Percentiles rank a stretch among this genome's conserved stretches.
Conservation (phyloP, 2,888 invertebrate genomes). For the Dryobotodes eremita region DNA sequence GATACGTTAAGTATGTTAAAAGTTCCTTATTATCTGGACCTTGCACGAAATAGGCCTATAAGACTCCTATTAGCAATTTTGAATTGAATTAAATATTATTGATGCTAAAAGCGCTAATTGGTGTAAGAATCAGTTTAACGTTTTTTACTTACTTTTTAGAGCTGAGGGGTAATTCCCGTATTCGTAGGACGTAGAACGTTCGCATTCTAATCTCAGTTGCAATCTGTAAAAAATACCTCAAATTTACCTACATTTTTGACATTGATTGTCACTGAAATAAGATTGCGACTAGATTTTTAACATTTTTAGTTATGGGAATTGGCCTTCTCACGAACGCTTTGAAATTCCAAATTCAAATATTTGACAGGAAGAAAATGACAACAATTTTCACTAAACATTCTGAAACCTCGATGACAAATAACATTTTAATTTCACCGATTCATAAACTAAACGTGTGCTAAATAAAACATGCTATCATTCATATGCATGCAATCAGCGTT, state of each 20-base stretch:
- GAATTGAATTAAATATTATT: background rate
- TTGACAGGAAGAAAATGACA: background rate
- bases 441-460: conserved; percentile 40
- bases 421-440: conserved; percentile 31
- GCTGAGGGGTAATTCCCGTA: background rate
- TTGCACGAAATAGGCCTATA: background rate
- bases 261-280: background rate
- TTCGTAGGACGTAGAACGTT: background rate
- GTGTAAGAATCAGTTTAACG: background rate
- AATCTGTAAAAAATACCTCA: background rate
- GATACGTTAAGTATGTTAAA: background rate
- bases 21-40: background rate
- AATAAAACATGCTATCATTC: conserved; percentile 52
- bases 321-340: background rate
- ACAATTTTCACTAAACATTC: conserved; percentile 12
- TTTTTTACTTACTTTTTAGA: background rate
- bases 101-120: background rate
- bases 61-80: background rate
- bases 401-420: conserved; percentile 19
- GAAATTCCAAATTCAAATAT: background rate
- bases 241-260: background rate
- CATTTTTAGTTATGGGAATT: background rate
- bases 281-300: background rate
- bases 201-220: background rate
- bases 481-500: conserved; percentile 48